These are phyloP conservation scores for Clarias laeviceps DNA, from an alignment of 2,797 vertebrate species.

Conservation along the genomic window DNA sequence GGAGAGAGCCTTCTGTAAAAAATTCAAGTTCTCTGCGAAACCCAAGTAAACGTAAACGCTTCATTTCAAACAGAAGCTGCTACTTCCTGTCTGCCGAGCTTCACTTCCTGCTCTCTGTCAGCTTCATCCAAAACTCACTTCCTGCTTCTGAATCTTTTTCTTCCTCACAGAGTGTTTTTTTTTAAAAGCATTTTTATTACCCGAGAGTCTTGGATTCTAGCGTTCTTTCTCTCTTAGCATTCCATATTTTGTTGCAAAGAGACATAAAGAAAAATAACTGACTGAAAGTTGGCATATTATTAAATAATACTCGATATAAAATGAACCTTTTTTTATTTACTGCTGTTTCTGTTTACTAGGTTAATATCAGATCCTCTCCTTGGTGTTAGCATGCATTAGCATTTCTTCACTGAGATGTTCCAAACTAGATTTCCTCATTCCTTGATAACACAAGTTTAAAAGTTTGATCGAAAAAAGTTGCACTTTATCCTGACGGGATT, in stretches of 20 bases:
- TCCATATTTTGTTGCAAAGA: background rate
- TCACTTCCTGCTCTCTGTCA: conserved; percentile 33
- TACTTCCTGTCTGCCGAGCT: conserved; percentile 23
- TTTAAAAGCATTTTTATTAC: background rate
- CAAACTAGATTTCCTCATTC: background rate
- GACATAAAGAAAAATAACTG: background rate
- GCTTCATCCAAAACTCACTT: background rate
- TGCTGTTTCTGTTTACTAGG: background rate
- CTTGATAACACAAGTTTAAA: background rate
- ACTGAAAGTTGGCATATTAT: background rate
- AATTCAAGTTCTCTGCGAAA: conserved; percentile 80
- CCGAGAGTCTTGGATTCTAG: background rate
- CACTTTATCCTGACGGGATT: background rate
- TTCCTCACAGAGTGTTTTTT: background rate
- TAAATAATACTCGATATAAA: background rate
- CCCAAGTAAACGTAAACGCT: conserved; percentile 72
- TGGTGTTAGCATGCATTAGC: background rate
- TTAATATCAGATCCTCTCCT: background rate
- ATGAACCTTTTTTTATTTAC: background rate
- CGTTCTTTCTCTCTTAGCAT: background rate
- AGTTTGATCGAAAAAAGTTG: background rate
- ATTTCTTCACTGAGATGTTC: background rate
- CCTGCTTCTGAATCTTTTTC: background rate
- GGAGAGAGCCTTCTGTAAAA: conserved; percentile 80
- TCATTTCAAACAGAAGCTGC: conserved; percentile 37